Conservation (phyloP, 2,797 vertebrate species). For the Clarias fuscus region DNA sequence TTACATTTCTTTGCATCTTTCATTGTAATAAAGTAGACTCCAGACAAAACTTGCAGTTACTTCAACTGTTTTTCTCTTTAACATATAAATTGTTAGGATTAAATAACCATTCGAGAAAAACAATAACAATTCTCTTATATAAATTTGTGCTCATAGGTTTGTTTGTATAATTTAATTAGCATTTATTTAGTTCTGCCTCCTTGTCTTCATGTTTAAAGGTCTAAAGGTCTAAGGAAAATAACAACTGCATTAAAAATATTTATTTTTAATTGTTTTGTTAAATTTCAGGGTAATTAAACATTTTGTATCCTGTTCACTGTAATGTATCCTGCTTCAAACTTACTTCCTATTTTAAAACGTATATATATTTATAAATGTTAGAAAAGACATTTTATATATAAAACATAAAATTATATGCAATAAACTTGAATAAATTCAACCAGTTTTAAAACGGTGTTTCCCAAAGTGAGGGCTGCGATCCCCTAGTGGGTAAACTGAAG, state of each 20-base stretch:
- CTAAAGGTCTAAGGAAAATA: too few species aligned
- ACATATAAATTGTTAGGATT: background rate
- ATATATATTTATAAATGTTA: background rate
- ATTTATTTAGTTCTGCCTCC: background rate
- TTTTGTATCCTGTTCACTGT: too few species aligned
- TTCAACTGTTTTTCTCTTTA: background rate
- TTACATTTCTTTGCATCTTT: background rate
- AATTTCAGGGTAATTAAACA: background rate
- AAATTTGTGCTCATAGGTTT: background rate
- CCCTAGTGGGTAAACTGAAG: too few species aligned
- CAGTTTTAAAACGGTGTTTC: too few species aligned
- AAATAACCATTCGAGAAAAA: background rate
- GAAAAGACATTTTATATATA: background rate
- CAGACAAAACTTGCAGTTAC: background rate
- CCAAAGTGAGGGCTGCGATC: too few species aligned
- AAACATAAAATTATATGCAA: background rate
- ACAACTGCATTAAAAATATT: too few species aligned
- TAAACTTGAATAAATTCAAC: background rate
- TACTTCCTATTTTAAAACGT: background rate
- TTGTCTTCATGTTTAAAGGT: background rate
- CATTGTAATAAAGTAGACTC: background rate
- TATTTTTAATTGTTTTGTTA: background rate
- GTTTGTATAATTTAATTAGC: background rate
- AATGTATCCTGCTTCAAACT: background rate
- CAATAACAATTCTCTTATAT: background rate